Conservation (phyloP, 2,113 vertebrate species). For the Poicephalus gulielmi region DNA sequence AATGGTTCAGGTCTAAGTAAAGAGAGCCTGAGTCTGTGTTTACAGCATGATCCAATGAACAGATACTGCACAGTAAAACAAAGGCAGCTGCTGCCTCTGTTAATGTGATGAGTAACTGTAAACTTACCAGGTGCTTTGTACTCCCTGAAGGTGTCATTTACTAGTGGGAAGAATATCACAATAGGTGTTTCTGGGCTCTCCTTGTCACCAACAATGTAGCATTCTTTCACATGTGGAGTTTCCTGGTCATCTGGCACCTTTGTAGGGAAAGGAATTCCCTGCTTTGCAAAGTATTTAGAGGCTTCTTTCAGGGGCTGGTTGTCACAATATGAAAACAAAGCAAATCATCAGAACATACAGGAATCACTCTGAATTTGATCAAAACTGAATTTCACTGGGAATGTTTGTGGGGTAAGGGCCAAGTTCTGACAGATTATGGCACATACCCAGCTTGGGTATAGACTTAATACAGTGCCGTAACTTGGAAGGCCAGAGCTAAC, state of each 20-base stretch:
- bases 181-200: constrained; percentile 68
- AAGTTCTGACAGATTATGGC: neutral
- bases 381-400: neutral
- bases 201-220: constrained; percentile 72
- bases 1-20: neutral
- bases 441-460: neutral
- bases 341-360: neutral
- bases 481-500: neutral
- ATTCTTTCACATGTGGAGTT: constrained; percentile 73
- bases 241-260: constrained; percentile 61
- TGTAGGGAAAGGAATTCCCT: constrained; percentile 77
- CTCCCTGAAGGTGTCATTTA: constrained; percentile 77
- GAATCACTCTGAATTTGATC: neutral
- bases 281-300: constrained; percentile 72
- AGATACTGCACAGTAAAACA: neutral
- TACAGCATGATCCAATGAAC: neutral
- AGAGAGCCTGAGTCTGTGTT: neutral
- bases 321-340: neutral
- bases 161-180: constrained; percentile 78
- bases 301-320: constrained; percentile 76
- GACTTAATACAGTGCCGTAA: neutral
- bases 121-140: constrained; percentile 81
- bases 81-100: neutral
- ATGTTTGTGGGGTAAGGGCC: neutral
- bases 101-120: neutral